Evolutionary conservation across 1,140 invertebrate genomes (phyloP), one percentile per base, ranked within the genome.

Genomic region (Mycetomoellerius zeteki): DNA sequence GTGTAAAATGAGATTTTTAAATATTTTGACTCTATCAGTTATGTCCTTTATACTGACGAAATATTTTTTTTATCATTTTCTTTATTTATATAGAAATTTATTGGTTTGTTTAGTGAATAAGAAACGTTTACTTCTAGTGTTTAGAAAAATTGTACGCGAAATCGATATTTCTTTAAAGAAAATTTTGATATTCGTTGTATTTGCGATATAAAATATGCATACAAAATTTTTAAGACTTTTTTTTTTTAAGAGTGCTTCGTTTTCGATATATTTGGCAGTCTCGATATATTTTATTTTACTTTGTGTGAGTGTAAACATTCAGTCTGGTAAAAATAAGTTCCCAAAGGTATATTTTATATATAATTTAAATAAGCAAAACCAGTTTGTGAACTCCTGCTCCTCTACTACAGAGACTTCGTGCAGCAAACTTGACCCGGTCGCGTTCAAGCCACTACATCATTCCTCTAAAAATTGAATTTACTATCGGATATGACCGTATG

Each of bases 401-500:
- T 50, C 10, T 19, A 64, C 14, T 33, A 37, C 16, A 54, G 56
- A 60, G 37, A 77, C 24, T 33, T 50, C 60, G 43, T 27, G 54
- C n/a, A 16, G 47, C 12, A 56, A 58, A 58, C n/a, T 30, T 75
- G 72, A 54, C 37, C 52, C 19, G 76, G 27, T 50, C 54, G 76
- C 76, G 56, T 16, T 58, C 56, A 37, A 62, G 30, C 62, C 47
- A 6, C 62, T 33, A 37, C 62, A 21, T 33, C 60, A 80, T 58
- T 7, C 27, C n/a, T 54, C 37, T 73, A 73, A 82, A 82, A 82
- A 82, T 82, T 73, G 80, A 82, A 82, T 82, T 30, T 58, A 30
- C 37, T 30, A 73, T 82, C 52, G 43, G 60, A 27, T 33, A 76
- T n/a, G 43, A 54, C 60, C 24, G 60, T 54, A 64, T 12, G n/a